Evolutionary conservation across 2,797 vertebrate genomes (phyloP), one percentile per base, ranked within the genome.

Genomic region (Gobio occitaniae): DNA sequence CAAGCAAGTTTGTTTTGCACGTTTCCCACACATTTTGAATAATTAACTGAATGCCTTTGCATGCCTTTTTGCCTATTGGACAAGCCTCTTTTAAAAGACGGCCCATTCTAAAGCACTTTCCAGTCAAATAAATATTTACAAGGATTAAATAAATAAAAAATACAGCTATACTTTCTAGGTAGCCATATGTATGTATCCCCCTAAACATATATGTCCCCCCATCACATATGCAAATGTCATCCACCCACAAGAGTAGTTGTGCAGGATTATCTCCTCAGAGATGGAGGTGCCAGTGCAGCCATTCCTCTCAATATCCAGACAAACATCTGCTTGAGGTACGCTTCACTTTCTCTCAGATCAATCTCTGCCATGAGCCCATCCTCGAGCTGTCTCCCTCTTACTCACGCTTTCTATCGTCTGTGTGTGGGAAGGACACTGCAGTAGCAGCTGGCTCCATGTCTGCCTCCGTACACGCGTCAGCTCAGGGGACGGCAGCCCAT

Each of bases 281-380:
- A 90, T 81, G 86, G 41, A 88, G 90, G 88, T 89, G 90, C 36
- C 54, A 72, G 90, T 86, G 89, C 85, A 80, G 90, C 87, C 90
- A 94, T 95, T 93, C 92, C 86, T 95, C 92, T 93, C 89, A 89
- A 89, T 85, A 32, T 89, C 87, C 88, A 86, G 91, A 93, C 92
- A 93, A 91, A 91, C 93, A 94, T 95, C 94, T 95, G 94, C 92
- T 90, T 86, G 88, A 92, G 93, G 92, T 93, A 89, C 56, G 90
- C 90, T 90, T 93, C 90, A 80, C 89, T 92, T 90, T 90, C 89
- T 89, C 79, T 77, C 90, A 92, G 89, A 94, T 95, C 90, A 72
- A 94, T 95, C 94, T 93, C 91, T 90, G 91, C 94, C 94, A 91
- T 44, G 70, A 91, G 89, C 90, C 92, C 71, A 88, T 92, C 92